phyloP scores from a whole-genome alignment of 2,888 invertebrate species.

The Parnassius smintheus region DNA sequence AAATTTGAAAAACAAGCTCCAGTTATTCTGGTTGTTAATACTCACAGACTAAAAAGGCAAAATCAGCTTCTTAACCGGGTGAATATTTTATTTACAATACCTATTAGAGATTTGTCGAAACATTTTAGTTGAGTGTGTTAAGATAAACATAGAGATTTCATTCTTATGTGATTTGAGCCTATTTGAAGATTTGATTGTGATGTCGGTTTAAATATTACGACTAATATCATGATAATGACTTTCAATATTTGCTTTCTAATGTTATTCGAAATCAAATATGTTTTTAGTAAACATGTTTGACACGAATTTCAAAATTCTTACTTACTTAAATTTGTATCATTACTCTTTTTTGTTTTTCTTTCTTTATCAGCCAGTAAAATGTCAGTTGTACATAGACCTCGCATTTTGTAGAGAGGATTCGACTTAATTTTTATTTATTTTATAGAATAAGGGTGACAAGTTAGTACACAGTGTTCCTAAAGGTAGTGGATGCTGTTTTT shows the following conservation, averaged over 20 bases:
- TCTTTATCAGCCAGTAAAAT: no score
- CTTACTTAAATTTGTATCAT: no score
- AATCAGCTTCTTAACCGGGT: slow-evolving; percentile 77
- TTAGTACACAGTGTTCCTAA: no score
- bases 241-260: slow-evolving; percentile 15
- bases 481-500: no score
- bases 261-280: neutral
- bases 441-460: no score
- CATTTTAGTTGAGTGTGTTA: slow-evolving; percentile 70
- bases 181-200: slow-evolving; percentile 23
- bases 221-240: slow-evolving; percentile 15
- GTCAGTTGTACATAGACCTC: no score
- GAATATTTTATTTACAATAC: slow-evolving; percentile 77
- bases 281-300: no score
- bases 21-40: slow-evolving; percentile 41
- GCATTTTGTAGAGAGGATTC: no score
- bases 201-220: slow-evolving; percentile 21
- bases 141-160: slow-evolving; percentile 62
- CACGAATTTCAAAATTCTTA: no score
- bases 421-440: no score
- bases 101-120: slow-evolving; percentile 78
- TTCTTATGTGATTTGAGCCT: slow-evolving; percentile 40
- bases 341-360: no score
- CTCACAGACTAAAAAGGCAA: slow-evolving; percentile 73
- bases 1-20: slow-evolving; percentile 26